Evolutionary conservation across 2,797 vertebrate species (phyloP), one percentile per base, ranked within the genome.

Genomic region (Fundulus diaphanus): DNA sequence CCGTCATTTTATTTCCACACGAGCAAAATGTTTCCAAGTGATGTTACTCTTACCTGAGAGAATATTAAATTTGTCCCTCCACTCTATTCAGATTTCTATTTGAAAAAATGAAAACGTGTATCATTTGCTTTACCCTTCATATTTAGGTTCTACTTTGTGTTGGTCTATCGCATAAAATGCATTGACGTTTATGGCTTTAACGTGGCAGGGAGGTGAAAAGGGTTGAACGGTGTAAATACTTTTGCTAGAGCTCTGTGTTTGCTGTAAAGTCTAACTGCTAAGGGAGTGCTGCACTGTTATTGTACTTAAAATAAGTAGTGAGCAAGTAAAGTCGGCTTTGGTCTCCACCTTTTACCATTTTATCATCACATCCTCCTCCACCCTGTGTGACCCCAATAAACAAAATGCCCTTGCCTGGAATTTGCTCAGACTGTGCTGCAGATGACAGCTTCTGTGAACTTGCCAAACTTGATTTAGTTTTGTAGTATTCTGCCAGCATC

Each of bases 401-500:
- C 46, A 73, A 79, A 65, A 48, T 68, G 76, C 51, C 77, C 72
- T 80, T 85, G 71, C 83, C 66, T 70, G 72, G 42, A 57, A 51
- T 80, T 82, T 75, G 29, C 56, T 81, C 75, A 83, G 80, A 66
- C 70, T 54, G 35, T 3, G 29, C 77, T 52, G 65, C 57, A 59
- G 69, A 77, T 71, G 37, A 81, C 78, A 85, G 77, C 66, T 81
- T 83, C 79, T 82, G 73, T 75, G 68, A 81, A 83, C 79, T 80
- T 73, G 81, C 67, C 84, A 89, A 81, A 86, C 80, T 79, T 84
- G 80, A 85, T 91, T 90, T 85, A 79, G 73, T 75, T 82, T n/a
- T 71, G 70, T 56, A 78, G 70, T 40, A 46, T 57, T 74, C 69
- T 76, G 87, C 82, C 88, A 87, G 79, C 81, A 75, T 87, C 22